These are phyloP conservation scores for Peromyscus maniculatus DNA, from an alignment of 2,113 vertebrate genomes.

Conservation along the genomic window DNA sequence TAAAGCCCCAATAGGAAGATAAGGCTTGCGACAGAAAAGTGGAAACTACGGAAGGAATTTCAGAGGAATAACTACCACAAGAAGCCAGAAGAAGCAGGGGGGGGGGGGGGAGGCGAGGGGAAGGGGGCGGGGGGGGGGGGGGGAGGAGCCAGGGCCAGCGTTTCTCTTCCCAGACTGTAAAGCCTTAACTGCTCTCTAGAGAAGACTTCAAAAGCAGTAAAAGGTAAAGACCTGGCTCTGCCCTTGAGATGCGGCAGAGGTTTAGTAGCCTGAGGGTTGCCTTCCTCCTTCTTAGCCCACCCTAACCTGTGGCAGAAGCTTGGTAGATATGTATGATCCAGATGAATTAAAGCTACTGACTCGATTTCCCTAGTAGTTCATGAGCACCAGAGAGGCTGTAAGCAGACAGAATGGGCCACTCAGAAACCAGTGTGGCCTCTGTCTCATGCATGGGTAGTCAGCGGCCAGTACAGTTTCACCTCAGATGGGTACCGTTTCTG, in stretches of 20 bases:
- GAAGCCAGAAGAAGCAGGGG: no score
- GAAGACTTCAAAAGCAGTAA: not conserved
- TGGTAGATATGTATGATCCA: not conserved
- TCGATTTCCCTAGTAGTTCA: slow-evolving; percentile 4
- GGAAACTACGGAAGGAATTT: no score
- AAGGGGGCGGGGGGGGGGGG: no score
- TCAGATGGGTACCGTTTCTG: not conserved
- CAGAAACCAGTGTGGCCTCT: not conserved
- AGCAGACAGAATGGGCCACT: rapidly evolving
- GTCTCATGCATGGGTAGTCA: not conserved
- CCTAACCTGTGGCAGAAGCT: rapidly evolving
- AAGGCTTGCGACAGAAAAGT: not conserved
- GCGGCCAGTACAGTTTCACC: rapidly evolving
- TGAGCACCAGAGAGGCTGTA: rapidly evolving
- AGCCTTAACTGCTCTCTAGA: no score
- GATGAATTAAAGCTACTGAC: not conserved
- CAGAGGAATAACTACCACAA: rapidly evolving
- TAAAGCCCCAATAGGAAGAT: not conserved
- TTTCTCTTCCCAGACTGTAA: not conserved
- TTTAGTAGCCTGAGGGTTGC: not conserved
- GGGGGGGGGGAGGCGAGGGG: no score
- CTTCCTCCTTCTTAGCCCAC: rapidly evolving
- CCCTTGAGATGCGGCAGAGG: rapidly evolving
- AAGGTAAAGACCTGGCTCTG: not conserved
- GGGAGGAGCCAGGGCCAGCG: not conserved